Evolutionary conservation across 2,888 invertebrate species (phyloP), one percentile per base, ranked within the genome.

Genomic region (Auanema freiburgensis): DNA sequence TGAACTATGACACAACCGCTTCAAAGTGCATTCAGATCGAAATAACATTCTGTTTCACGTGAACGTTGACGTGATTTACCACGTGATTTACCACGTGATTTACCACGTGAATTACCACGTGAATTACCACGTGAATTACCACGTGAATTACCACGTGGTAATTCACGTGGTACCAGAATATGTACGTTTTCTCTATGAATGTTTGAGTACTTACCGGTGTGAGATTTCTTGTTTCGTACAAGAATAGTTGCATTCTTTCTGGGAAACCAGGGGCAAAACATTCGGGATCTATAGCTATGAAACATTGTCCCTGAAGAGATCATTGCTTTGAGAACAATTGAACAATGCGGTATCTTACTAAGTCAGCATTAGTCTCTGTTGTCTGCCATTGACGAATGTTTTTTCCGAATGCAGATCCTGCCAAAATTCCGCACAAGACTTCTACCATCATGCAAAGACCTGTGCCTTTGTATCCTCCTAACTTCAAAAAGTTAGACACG

Each of bases 361-460:
- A 53, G 55, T 77, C 88, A 0, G 94, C 93, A 0, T 88, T 86
- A 0, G 86, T 86, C 2, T 88, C 86, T 0, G 87, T 86, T 0
- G 88, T 88, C 56, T 87, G 86, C 94, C 94, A 94, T 59, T 88
- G 88, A 1, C 93, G 88, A 10, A 95, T 87, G 77, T 91, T 88
- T 25, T 90, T 90, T 0, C 92, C 92, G 80, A 89, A 92, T 0
- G 88, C 86, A 0, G 89, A 85, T 8, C 89, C 89, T 85, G 81
- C 78, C 65, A 91, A 86, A 25, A 95, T 88, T n/a, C 94, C 94
- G 80, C 91, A 91, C 62, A 95, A 88, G 1, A 92, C 86, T 79
- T 96, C 95, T 2, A 93, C 92, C 88, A 93, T 88, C 64, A 91
- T 88, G 0, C 89, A 90, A 8, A 94, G 85, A 0, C 93, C 93